Conservation (phyloP, 2,888 invertebrate species). For the Acanthosepion lycidas region DNA sequence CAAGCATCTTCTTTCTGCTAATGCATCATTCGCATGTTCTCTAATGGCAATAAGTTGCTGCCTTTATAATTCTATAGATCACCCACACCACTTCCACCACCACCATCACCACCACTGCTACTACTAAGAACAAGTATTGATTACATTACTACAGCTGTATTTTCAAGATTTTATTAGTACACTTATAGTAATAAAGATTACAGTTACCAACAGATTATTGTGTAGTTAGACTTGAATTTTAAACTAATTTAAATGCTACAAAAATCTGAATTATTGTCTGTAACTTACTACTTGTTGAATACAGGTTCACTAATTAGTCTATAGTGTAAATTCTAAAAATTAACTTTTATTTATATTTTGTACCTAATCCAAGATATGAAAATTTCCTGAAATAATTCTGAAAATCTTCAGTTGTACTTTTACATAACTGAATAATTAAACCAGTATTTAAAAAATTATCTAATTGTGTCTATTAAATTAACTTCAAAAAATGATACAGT, state of each 20-base stretch:
- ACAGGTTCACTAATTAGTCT: background rate
- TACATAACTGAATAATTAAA: too few species aligned
- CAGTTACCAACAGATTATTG: background rate
- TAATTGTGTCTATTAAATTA: too few species aligned
- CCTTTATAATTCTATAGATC: constrained; percentile 37
- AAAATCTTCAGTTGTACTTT: too few species aligned
- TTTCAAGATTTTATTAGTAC: background rate
- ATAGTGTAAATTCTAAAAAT: background rate
- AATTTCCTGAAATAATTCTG: background rate
- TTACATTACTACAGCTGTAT: background rate
- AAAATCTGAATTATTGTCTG: background rate
- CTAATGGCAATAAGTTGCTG: constrained; percentile 37
- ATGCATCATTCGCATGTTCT: constrained; percentile 42
- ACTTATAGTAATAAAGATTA: background rate
- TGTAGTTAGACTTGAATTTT: background rate
- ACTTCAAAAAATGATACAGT: too few species aligned
- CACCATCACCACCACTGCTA: background rate
- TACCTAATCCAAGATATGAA: background rate
- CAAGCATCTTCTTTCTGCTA: constrained; percentile 33
- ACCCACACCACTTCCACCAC: background rate
- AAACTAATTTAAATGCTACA: background rate
- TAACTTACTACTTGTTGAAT: background rate
- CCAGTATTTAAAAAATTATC: too few species aligned
- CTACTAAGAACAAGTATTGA: background rate
- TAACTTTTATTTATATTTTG: background rate